These are phyloP conservation scores for Plutella xylostella DNA, from an alignment of 2,888 invertebrate species.

Conservation along the genomic window DNA sequence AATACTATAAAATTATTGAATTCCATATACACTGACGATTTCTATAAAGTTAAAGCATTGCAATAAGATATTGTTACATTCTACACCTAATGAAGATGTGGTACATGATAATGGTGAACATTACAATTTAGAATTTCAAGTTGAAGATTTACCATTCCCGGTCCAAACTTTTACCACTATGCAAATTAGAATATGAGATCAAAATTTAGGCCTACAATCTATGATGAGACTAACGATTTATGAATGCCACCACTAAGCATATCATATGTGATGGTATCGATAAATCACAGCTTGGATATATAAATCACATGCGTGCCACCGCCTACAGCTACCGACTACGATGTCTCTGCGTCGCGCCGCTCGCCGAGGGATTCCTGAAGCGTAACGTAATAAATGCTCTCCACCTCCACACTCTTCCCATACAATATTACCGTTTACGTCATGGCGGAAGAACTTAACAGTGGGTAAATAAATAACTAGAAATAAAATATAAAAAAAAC, in stretches of 20 bases:
- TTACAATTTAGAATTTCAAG: constrained; percentile 62
- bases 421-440: constrained; percentile 9
- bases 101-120: constrained; percentile 50
- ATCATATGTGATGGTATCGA: constrained; percentile 57
- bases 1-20: constrained; percentile 56
- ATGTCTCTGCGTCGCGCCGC: constrained; percentile 26
- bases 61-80: constrained; percentile 67
- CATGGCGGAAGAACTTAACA: constrained; percentile 44
- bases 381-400: constrained; percentile 24
- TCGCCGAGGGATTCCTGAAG: constrained; percentile 19
- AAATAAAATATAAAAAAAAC: constrained; percentile 40
- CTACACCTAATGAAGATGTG: constrained; percentile 56
- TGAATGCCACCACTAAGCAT: constrained; percentile 56
- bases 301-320: constrained; percentile 62
- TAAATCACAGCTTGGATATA: constrained; percentile 62
- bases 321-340: constrained; percentile 42
- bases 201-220: constrained; percentile 69
- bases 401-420: neutral
- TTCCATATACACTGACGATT: constrained; percentile 58
- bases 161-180: constrained; percentile 63
- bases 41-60: constrained; percentile 65
- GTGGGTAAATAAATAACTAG: constrained; percentile 36
- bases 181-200: constrained; percentile 71
- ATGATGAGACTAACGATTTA: constrained; percentile 61
- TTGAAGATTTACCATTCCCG: constrained; percentile 55